Conservation (phyloP, 2,888 invertebrate species). For the Anoplius nigerrimus region DNA sequence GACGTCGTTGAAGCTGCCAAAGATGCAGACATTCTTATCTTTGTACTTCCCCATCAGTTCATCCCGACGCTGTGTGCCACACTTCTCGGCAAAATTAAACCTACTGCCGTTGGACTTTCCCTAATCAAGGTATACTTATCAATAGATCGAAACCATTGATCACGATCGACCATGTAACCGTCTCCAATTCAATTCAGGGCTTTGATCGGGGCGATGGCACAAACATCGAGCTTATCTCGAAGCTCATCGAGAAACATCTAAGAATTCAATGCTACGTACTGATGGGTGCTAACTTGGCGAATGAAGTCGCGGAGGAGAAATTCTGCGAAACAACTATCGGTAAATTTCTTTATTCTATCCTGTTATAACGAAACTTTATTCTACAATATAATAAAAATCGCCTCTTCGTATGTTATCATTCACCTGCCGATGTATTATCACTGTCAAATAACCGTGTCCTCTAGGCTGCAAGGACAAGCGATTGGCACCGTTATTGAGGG, state of each 20-base stretch:
- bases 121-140: constrained; percentile 79
- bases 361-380: too few species aligned
- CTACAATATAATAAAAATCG: too few species aligned
- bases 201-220: constrained; percentile 76
- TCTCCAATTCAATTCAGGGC: constrained; percentile 75
- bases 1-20: constrained; percentile 80
- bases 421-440: too few species aligned
- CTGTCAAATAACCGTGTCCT: constrained; percentile 1
- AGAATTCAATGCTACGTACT: constrained; percentile 80
- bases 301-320: constrained; percentile 81
- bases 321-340: constrained; percentile 84
- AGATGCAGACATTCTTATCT: constrained; percentile 81
- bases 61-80: constrained; percentile 77
- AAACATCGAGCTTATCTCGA: constrained; percentile 79
- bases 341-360: constrained; percentile 45
- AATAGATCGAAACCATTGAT: constrained; percentile 6
- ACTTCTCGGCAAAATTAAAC: constrained; percentile 79
- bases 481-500: constrained; percentile 78
- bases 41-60: constrained; percentile 84
- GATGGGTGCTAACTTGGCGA: constrained; percentile 84
- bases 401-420: too few species aligned
- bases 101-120: constrained; percentile 79
- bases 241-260: constrained; percentile 78
- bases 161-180: neutral
- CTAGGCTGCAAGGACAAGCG: constrained; percentile 75